Evolutionary conservation across 2,797 vertebrate species (phyloP).

Genomic region (Bovichtus diacanthus): DNA sequence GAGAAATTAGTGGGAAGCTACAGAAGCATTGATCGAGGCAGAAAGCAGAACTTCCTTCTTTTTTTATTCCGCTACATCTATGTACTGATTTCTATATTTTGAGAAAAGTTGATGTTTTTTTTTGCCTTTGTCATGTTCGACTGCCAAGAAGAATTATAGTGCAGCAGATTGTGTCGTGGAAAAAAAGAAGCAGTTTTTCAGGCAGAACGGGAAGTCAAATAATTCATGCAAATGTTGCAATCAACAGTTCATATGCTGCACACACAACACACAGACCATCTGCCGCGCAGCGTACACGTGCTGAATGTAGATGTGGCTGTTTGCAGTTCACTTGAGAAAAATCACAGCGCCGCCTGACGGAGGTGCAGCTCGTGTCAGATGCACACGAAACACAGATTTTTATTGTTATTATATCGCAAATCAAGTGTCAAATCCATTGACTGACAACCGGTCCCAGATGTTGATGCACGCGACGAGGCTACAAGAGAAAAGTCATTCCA

Average conservation of each 20-base stretch:
- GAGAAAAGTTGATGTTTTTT: conserved; percentile 28
- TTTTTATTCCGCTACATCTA: neutral
- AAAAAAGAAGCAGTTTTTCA: conserved; percentile 36
- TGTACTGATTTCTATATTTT: conserved; percentile 14
- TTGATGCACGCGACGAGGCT: too few species aligned
- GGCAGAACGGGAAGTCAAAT: conserved; percentile 66
- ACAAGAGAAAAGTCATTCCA: conserved; percentile 3
- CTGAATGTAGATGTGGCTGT: conserved; percentile 55
- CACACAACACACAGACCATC: conserved; percentile 69
- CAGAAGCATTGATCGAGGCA: neutral
- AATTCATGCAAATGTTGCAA: conserved; percentile 80
- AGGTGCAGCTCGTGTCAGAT: conserved; percentile 18
- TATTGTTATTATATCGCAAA: conserved; percentile 19
- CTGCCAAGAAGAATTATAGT: conserved; percentile 51
- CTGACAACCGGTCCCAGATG: conserved; percentile 9
- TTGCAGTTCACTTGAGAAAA: conserved; percentile 39
- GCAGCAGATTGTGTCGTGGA: conserved; percentile 61
- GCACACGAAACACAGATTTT: conserved; percentile 21
- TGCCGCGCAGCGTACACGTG: conserved; percentile 26
- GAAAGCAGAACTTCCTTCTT: neutral
- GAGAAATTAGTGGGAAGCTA: conserved; percentile 19
- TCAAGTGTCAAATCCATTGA: conserved; percentile 33
- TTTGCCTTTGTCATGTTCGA: conserved; percentile 21
- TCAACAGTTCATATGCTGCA: conserved; percentile 74
- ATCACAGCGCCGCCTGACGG: conserved; percentile 25